Evolutionary conservation across 2,113 vertebrate genomes (phyloP), one percentile per base, ranked within the genome.

Genomic region (Neopipo cinnamomea): DNA sequence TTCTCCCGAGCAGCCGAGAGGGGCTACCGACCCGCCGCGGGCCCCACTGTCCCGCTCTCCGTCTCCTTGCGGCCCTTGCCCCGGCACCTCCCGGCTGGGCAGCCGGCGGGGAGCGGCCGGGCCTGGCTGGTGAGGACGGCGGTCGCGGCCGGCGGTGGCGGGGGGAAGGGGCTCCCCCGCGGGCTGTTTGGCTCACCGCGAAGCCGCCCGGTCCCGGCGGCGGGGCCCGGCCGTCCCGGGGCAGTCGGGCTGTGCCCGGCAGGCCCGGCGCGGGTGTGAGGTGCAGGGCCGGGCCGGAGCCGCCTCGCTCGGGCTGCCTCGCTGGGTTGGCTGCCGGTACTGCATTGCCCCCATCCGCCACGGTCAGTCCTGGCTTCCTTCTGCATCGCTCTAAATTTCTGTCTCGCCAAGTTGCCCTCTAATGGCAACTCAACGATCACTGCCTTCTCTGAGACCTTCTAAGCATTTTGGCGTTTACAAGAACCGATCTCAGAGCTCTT

Each of bases 171-270:
- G 9, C 12, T 59, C 15, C 6, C 25, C 49, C 11, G 44, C 7
- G 12, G 79, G 35, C 35, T 18, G 50, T 33, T 14, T 27, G 59
- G 2, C 24, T 12, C 28, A 12, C 18, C 1, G 39, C 9, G 28
- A 19, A 11, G 17, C 18, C 41, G n/a, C 41, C 31, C 6, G 53
- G 17, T 27, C 14, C 10, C 10, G 12, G 47, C 11, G 5, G 19
- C 4, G 39, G 3, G 39, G 20, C 27, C 42, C 15, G 30, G 2
- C 14, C 7, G 15, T 47, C 5, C 23, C 41, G 1, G 8, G 19
- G 1, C 2, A 2, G 13, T 23, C 9, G 21, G 7, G 24, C 2
- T 30, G 19, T 14, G 35, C 4, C 8, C 24, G 13, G n/a, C 12
- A 17, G 49, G 72, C 66, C 49, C 8, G 16, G 56, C 17, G 14